Evolutionary conservation across 2,888 invertebrate genomes (phyloP).

Genomic region (Chymomyza amoena): DNA sequence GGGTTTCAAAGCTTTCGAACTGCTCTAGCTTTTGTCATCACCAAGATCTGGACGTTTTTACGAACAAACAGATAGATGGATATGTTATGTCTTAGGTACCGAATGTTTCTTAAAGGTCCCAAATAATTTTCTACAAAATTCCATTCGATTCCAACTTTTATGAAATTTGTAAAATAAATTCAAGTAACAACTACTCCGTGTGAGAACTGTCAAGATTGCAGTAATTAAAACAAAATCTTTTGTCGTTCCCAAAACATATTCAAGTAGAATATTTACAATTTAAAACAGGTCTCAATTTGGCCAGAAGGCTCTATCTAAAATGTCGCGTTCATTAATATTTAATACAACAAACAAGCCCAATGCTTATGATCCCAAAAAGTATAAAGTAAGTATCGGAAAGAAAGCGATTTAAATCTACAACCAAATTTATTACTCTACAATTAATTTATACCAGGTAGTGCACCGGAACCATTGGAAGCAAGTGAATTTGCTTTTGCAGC

Average conservation of each 20-base stretch:
- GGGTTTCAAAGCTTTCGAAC: no score
- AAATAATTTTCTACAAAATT: no score
- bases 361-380: constrained; percentile 53
- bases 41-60: no score
- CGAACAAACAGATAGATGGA: no score
- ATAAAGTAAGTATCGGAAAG: constrained; percentile 44
- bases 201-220: constrained; percentile 19
- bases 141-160: no score
- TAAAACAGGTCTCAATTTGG: not conserved
- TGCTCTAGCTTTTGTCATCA: no score
- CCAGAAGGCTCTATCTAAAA: constrained; percentile 20
- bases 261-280: not conserved
- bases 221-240: constrained; percentile 35
- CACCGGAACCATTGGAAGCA: constrained; percentile 68
- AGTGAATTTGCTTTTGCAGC: constrained; percentile 68
- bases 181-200: not conserved
- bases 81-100: no score
- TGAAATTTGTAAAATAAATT: not conserved
- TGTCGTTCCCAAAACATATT: constrained; percentile 29
- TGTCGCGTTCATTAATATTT: constrained; percentile 71
- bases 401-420: not conserved
- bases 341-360: constrained; percentile 58
- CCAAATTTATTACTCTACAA: not conserved
- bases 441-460: constrained; percentile 47
- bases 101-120: no score